Base-by-base conservation (phyloP, 2,113 vertebrate genomes). In the Heteronetta atricapilla region DNA sequence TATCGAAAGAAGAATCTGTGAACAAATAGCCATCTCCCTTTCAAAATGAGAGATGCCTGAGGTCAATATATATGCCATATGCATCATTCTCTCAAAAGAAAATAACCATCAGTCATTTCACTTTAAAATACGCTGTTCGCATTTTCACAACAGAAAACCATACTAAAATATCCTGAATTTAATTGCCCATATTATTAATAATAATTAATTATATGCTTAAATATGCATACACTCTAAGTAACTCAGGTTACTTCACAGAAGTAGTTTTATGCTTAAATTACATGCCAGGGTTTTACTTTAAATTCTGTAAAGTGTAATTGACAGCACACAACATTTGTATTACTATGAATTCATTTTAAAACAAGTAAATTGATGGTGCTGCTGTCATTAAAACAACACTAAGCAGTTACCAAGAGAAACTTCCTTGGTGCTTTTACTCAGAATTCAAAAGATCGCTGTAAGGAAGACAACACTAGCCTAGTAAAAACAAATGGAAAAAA, bases 41-140 rank as follows among this genome's bases (percentile, higher is more conserved):
- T 56, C 69, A 60, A 53, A 69, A 50, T 1, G 12, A 42, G 46
- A 78, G 64, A 59, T 8, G 67, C 8, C 42, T 82, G 68, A 62
- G 84, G 46, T 31, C 16, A 86, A 55, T 12, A 44, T 22, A 50
- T 9, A 55, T 44, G 22, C 10, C 8, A 33, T 4, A 67, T 21
- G 44, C 23, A 58, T 44, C 4, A 28, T n/a, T 56, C 17, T 22
- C 31, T 63, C 3, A 4, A 4, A 14, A 26, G 33, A 66, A 79
- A 56, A 31, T 5, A 0, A 40, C 3, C 44, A 40, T 21, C 15
- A 50, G 3, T 18, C 8, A n/a, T 0, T 44, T 13, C 29, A 46
- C 17, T 74, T 56, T 58, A 62, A 87, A 58, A 60, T 48, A 77
- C 10, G 33, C 10, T 3, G 20, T 31, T 11, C 36, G 20, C 17